Conservation (phyloP, 2,797 vertebrate genomes). For the Diceros bicornis region DNA sequence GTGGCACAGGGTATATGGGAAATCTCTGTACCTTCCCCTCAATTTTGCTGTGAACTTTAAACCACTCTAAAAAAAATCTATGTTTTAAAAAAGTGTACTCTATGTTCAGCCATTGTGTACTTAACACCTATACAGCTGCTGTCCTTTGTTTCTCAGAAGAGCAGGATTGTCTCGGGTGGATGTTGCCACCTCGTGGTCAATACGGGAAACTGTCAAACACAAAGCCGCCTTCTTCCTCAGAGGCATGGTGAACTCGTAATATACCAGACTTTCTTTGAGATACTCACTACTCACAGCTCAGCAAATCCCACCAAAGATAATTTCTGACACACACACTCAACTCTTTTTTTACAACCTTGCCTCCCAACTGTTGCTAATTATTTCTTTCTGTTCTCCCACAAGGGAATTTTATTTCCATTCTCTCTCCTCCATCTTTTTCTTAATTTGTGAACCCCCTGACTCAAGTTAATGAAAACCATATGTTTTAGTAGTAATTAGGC, state of each 20-base stretch:
- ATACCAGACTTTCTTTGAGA: background rate
- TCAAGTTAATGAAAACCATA: background rate
- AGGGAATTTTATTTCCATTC: background rate
- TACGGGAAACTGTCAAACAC: background rate
- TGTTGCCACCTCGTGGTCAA: slow-evolving; percentile 78
- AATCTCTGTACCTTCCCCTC: background rate
- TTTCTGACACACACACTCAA: background rate
- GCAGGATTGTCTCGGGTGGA: background rate
- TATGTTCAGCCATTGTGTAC: background rate
- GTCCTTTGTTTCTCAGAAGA: background rate
- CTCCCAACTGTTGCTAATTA: background rate
- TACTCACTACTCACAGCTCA: background rate
- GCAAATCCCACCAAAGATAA: background rate
- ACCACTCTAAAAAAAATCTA: background rate
- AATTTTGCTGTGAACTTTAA: background rate
- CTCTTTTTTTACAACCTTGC: background rate
- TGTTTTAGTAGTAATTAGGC: background rate
- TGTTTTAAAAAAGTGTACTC: background rate
- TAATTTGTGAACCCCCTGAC: background rate
- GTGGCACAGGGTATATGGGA: background rate
- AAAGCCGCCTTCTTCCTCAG: background rate
- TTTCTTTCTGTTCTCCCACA: background rate
- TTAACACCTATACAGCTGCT: rapidly evolving
- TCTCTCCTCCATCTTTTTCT: background rate
- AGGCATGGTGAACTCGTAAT: background rate